Conservation (phyloP, 2,888 invertebrate species). For the Lepetodrilus schrolli region DNA sequence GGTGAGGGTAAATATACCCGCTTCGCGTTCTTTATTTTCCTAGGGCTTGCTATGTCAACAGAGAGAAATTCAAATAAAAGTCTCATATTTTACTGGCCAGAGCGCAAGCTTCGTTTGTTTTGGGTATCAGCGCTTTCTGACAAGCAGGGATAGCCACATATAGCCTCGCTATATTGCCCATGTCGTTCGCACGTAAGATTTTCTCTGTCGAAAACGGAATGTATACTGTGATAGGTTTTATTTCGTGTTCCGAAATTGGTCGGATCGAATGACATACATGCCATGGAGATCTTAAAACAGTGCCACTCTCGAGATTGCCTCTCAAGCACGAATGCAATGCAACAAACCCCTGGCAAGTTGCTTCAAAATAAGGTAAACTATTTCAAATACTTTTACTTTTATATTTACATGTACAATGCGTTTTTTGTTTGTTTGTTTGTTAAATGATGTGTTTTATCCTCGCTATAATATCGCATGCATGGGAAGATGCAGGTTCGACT, state of each 20-base stretch:
- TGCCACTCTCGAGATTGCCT: too few species aligned
- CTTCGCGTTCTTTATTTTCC: conserved; percentile 57
- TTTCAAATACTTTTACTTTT: too few species aligned
- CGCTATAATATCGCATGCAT: too few species aligned
- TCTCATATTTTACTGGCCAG: conserved; percentile 59
- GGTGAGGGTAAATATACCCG: conserved; percentile 54
- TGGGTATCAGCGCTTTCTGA: conserved; percentile 41
- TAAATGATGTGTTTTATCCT: too few species aligned
- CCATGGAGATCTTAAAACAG: not conserved
- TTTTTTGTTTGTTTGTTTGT: too few species aligned
- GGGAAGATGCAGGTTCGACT: too few species aligned
- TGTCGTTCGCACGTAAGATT: not conserved
- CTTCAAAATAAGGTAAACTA: too few species aligned
- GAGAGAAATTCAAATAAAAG: conserved; percentile 60
- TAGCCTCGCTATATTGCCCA: conserved; percentile 28
- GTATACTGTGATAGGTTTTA: not conserved
- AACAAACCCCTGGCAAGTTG: too few species aligned
- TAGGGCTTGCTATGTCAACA: conserved; percentile 59
- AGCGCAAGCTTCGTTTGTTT: conserved; percentile 47
- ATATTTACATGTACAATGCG: too few species aligned
- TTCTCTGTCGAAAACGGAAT: not conserved
- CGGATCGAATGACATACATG: not conserved
- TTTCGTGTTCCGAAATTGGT: not conserved
- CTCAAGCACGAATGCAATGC: too few species aligned
- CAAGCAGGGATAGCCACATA: conserved; percentile 32